Evolutionary conservation across 1,140 invertebrate genomes (phyloP).

Genomic region (Leptinotarsa defecta): DNA sequence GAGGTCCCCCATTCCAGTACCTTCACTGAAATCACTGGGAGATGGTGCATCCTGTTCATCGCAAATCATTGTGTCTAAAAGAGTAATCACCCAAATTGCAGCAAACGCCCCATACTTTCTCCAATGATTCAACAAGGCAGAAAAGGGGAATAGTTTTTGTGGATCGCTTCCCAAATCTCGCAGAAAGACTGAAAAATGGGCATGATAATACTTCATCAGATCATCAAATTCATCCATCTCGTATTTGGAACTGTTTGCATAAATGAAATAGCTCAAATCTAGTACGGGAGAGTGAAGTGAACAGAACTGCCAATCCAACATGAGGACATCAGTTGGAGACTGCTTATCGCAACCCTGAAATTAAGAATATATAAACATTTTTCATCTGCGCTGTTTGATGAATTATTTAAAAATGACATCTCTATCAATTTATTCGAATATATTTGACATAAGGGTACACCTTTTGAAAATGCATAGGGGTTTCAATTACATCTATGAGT

Average conservation of each 20-base stretch:
- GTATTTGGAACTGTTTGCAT: conserved; percentile 59
- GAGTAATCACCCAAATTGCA: conserved; percentile 49
- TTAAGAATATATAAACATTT: not conserved
- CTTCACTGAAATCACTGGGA: not conserved
- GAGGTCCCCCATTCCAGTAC: not conserved
- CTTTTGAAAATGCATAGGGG: too few species aligned
- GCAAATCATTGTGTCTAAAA: conserved; percentile 38
- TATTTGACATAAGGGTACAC: too few species aligned
- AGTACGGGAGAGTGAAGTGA: conserved; percentile 62
- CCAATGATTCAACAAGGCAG: conserved; percentile 55
- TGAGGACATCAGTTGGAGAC: conserved; percentile 33
- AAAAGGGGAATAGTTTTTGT: conserved; percentile 57
- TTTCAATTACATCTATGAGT: too few species aligned
- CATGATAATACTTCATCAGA: conserved; percentile 61
- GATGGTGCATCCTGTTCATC: conserved; percentile 23
- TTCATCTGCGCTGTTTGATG: too few species aligned
- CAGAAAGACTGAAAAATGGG: conserved; percentile 55
- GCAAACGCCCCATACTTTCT: conserved; percentile 52
- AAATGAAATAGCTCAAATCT: conserved; percentile 64
- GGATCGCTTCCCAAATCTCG: conserved; percentile 55
- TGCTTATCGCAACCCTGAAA: not conserved
- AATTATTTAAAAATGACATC: too few species aligned
- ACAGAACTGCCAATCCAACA: conserved; percentile 64
- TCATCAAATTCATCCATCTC: conserved; percentile 57
- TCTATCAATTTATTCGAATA: too few species aligned